Conservation (phyloP, 2,888 invertebrate genomes). For the Syrphus vitripennis region DNA sequence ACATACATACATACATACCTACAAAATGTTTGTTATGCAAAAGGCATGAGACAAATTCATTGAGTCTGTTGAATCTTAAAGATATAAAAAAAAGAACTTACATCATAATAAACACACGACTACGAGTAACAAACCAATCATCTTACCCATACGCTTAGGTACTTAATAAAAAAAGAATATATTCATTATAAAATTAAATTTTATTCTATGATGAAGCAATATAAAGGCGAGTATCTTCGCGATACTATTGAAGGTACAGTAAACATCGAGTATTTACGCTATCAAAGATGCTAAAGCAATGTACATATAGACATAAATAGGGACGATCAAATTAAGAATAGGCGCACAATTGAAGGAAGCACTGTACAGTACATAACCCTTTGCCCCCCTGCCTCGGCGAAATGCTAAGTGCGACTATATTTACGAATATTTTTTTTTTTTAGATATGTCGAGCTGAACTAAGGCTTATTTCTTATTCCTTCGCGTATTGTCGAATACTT, state of each 20-base stretch:
- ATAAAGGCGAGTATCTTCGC: slow-evolving; percentile 20
- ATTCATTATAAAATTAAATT: slow-evolving; percentile 64
- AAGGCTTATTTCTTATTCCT: slow-evolving; percentile 46
- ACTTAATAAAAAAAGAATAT: slow-evolving; percentile 26
- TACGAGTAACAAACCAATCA: slow-evolving; percentile 48
- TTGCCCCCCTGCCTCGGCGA: not conserved
- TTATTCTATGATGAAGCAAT: slow-evolving; percentile 51
- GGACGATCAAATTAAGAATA: slow-evolving; percentile 58
- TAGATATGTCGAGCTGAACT: slow-evolving; percentile 1
- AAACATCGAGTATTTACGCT: slow-evolving; percentile 32
- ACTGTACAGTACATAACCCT: not conserved
- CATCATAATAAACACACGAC: slow-evolving; percentile 51
- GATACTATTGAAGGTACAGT: slow-evolving; percentile 20
- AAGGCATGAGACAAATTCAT: slow-evolving; percentile 34
- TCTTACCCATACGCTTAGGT: slow-evolving; percentile 54
- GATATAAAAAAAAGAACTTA: slow-evolving; percentile 41
- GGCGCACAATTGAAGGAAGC: slow-evolving; percentile 50
- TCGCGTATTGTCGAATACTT: slow-evolving; percentile 66
- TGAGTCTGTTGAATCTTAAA: slow-evolving; percentile 28
- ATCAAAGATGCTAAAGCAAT: slow-evolving; percentile 49
- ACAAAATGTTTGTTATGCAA: not conserved
- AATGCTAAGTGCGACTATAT: slow-evolving; percentile 23
- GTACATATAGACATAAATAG: slow-evolving; percentile 17
- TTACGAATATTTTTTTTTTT: not conserved
- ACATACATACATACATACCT: too few relatives aligned